Base-by-base conservation (phyloP, 2,113 vertebrate genomes). In the Rousettus leschenaultii region DNA sequence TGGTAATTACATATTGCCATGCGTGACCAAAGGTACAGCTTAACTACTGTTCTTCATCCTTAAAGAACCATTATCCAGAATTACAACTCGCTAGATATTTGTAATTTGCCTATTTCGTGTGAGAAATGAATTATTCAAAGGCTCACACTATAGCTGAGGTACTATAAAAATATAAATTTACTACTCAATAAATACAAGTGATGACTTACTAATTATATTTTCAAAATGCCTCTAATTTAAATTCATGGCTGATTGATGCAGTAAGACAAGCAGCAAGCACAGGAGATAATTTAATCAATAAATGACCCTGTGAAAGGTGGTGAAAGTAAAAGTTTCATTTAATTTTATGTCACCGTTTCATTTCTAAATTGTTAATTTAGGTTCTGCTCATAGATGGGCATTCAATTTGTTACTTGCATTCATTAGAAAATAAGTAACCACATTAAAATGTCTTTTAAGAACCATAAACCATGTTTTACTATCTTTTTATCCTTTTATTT, bases 261-360 rank as follows among this genome's bases (percentile, higher is more conserved):
- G 83, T 93, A 94, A 95, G 94, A 98, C 85, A 98, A 85, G 90
- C 86, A 95, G 68, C 79, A 94, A 98, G n/a, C 86, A 94, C 30
- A 97, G 89, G 80, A 97, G 94, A 98, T 97, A 98, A 95, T 98
- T 98, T 98, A 98, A 98, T 98, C 97, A 98, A 97, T 97, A 98
- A 98, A 97, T 97, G 75, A 96, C 79, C 96, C 92, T 91, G 80
- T 95, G 73, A 95, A 98, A 97, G 96, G 95, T 95, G n/a, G 79
- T 71, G 78, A 97, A 96, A 83, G 74, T 75, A 97, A 94, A 98
- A 98, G 75, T 98, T 98, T 97, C 93, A 91, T 93, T 97, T 92
- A 97, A 97, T 97, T 97, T 97, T 96, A 95, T 91, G 80, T 97
- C 84, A 98, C 40, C 97, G 97, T 97, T 45, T 97, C 40, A 96